Evolutionary conservation across 2,888 invertebrate species (phyloP).

Genomic region (Harpagoxenus sublaevis): DNA sequence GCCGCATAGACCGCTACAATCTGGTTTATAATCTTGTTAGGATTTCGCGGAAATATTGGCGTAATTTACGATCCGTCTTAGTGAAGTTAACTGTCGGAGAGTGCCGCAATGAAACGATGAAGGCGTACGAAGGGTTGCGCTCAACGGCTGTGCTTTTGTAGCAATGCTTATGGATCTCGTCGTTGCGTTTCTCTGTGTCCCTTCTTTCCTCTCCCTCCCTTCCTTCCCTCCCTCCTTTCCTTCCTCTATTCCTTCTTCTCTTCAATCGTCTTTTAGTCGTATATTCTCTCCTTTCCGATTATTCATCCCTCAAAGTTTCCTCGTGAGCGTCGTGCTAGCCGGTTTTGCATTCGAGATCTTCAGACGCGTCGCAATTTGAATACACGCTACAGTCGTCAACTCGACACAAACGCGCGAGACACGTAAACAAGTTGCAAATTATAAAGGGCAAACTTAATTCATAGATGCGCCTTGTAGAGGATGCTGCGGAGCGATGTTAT

Average conservation of each 20-base stretch:
- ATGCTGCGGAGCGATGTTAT: not conserved
- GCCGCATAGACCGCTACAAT: constrained; percentile 78
- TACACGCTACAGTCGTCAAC: not conserved
- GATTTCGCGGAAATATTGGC: constrained; percentile 86
- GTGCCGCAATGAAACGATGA: constrained; percentile 75
- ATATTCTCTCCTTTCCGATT: constrained; percentile 33
- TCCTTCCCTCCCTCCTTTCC: not conserved
- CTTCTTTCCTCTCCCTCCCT: not conserved
- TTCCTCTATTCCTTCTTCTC: not conserved
- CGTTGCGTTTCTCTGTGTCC: not conserved
- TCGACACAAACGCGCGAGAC: not conserved
- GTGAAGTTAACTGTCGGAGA: constrained; percentile 69
- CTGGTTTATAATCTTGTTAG: constrained; percentile 86
- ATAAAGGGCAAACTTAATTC: not conserved
- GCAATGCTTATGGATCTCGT: constrained; percentile 39
- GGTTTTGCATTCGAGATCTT: constrained; percentile 21
- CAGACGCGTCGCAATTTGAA: constrained; percentile 15
- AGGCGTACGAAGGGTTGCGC: constrained; percentile 60
- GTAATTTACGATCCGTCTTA: constrained; percentile 85
- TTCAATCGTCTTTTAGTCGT: constrained; percentile 11
- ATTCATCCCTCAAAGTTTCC: constrained; percentile 7
- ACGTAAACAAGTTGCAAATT: constrained; percentile 26
- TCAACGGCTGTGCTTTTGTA: constrained; percentile 60
- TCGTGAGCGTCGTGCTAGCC: constrained; percentile 5
- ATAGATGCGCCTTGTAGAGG: not conserved